Conservation (phyloP, 1,140 invertebrate genomes). For the Caenorhabditis briggsae region DNA sequence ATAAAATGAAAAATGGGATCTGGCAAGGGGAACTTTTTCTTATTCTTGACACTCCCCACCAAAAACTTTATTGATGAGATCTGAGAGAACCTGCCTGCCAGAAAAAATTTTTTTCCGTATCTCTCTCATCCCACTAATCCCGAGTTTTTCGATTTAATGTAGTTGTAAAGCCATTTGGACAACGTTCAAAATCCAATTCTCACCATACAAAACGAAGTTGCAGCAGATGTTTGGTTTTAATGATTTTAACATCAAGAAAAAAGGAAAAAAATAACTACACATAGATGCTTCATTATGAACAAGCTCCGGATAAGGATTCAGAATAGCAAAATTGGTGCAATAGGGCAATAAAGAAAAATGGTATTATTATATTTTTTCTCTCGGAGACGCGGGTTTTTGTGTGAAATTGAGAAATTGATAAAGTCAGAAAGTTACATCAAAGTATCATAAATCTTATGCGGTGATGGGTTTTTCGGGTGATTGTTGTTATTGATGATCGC, state of each 20-base stretch:
- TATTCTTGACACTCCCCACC: background rate
- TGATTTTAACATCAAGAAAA: background rate
- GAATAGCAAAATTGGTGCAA: background rate
- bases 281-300: slow-evolving; percentile 32
- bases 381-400: background rate
- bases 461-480: slow-evolving; percentile 53
- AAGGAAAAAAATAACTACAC: background rate
- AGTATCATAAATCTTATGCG: slow-evolving; percentile 68
- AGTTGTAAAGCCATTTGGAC: slow-evolving; percentile 43
- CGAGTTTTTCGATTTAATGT: slow-evolving; percentile 23
- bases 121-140: background rate
- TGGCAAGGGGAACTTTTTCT: background rate
- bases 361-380: slow-evolving; percentile 9
- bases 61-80: background rate
- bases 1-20: background rate
- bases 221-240: background rate
- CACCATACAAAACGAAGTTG: background rate
- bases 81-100: background rate
- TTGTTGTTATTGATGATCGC: slow-evolving; percentile 41
- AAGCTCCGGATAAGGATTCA: slow-evolving; percentile 27
- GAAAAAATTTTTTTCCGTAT: background rate
- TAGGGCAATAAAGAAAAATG: no score
- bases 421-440: slow-evolving; percentile 49
- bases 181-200: slow-evolving; percentile 32
- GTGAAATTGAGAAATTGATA: slow-evolving; percentile 19